Conservation (phyloP, 2,113 vertebrate genomes). For the Gnathonemus echidnorhynchus region DNA sequence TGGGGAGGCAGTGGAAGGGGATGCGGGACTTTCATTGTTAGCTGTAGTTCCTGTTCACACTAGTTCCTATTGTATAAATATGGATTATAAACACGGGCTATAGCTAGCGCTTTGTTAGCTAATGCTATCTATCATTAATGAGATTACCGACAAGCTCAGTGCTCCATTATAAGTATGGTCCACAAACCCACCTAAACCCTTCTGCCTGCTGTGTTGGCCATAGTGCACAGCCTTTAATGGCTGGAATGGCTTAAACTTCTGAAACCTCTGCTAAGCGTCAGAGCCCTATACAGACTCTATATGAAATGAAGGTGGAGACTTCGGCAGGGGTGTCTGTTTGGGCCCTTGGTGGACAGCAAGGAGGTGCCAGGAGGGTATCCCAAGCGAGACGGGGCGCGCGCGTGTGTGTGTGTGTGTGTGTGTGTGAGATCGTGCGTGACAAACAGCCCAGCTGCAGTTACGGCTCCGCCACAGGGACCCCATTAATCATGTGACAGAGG, state of each 20-base stretch:
- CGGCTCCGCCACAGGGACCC: background rate
- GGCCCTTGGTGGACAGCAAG: background rate
- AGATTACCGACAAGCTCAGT: background rate
- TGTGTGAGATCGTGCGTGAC: background rate
- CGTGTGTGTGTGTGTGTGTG: background rate
- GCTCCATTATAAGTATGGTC: background rate
- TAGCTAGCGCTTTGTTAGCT: background rate
- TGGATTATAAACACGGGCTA: background rate
- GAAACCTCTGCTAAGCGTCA: background rate
- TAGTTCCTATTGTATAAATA: background rate
- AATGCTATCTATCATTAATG: background rate
- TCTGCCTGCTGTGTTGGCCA: background rate
- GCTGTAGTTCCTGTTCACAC: background rate
- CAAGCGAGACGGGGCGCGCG: background rate
- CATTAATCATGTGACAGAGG: conserved; percentile 11
- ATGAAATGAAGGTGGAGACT: background rate
- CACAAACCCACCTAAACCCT: background rate
- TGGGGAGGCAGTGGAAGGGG: background rate
- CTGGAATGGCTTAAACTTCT: background rate
- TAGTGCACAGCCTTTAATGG: background rate
- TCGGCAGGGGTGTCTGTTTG: background rate
- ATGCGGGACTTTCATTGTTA: background rate
- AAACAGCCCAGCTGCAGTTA: background rate
- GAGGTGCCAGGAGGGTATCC: background rate
- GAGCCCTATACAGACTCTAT: background rate